Evolutionary conservation across 2,797 vertebrate genomes (phyloP).

Genomic region (Danio kyathit): DNA sequence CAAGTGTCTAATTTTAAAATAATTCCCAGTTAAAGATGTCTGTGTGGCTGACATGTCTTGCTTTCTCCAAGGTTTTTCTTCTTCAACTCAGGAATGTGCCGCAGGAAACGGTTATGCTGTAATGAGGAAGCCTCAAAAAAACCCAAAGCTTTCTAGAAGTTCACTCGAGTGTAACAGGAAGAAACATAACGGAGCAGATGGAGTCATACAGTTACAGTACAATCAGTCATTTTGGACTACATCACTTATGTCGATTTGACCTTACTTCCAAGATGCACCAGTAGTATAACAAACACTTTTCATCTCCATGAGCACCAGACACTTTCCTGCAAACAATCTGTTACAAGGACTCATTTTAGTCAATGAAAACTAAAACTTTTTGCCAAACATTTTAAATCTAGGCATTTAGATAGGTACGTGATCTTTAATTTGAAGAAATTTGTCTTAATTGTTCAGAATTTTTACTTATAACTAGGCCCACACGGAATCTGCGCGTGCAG

Average conservation of each 20-base stretch:
- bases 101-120: slow-evolving; percentile 21
- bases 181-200: not conserved
- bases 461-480: too few relatives aligned
- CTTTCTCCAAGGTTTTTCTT: not conserved
- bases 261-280: too few relatives aligned
- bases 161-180: slow-evolving; percentile 10
- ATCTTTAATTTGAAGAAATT: too few relatives aligned
- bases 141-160: not conserved
- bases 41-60: not conserved
- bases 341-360: too few relatives aligned
- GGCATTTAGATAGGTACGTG: too few relatives aligned
- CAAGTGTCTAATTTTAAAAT: not conserved
- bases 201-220: not conserved
- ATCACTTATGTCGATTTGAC: not conserved
- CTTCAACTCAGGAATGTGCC: slow-evolving; percentile 8
- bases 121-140: slow-evolving; percentile 26
- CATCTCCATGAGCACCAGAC: too few relatives aligned
- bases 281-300: too few relatives aligned
- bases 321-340: too few relatives aligned
- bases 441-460: too few relatives aligned
- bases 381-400: too few relatives aligned
- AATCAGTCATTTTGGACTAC: not conserved
- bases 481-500: too few relatives aligned
- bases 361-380: too few relatives aligned
- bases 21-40: not conserved